These are phyloP conservation scores for Hippopotamyrus pictus DNA, from an alignment of 2,797 vertebrate genomes.

Conservation along the genomic window DNA sequence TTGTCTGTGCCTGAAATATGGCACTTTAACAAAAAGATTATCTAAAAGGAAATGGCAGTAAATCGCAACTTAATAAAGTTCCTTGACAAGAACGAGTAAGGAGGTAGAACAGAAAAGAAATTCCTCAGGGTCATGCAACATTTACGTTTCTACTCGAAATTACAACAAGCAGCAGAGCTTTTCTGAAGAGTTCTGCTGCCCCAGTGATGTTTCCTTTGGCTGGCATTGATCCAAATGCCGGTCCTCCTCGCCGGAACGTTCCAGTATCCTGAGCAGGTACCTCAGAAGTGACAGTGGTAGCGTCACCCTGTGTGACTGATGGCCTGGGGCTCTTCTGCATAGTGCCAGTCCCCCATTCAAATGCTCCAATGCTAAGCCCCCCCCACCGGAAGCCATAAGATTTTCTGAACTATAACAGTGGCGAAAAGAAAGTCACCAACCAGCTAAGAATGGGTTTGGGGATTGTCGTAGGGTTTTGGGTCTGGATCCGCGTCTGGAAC, in stretches of 20 bases:
- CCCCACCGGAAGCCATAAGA: not conserved
- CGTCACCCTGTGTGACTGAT: not conserved
- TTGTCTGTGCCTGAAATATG: not conserved
- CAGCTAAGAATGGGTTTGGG: not conserved
- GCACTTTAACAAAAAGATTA: slow-evolving; percentile 5
- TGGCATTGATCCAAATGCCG: not conserved
- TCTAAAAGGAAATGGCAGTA: not conserved
- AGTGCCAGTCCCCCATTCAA: not conserved
- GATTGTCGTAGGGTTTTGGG: not conserved
- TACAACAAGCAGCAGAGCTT: not conserved
- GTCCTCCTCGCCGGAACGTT: not conserved
- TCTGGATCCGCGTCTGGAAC: not conserved
- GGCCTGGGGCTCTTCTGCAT: not conserved
- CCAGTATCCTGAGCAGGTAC: not conserved
- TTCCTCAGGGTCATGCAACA: slow-evolving; percentile 10
- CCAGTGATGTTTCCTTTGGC: not conserved
- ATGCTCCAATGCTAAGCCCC: not conserved
- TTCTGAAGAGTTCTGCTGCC: not conserved
- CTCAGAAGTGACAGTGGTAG: not conserved
- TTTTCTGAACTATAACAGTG: not conserved
- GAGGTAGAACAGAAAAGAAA: not conserved
- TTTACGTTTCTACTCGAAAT: not conserved
- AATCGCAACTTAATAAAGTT: not conserved
- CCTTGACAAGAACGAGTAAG: not conserved
- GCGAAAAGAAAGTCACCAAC: not conserved